These are phyloP conservation scores for Drosophila parabipectinata DNA, from an alignment of 1,140 invertebrate genomes.

Conservation along the genomic window DNA sequence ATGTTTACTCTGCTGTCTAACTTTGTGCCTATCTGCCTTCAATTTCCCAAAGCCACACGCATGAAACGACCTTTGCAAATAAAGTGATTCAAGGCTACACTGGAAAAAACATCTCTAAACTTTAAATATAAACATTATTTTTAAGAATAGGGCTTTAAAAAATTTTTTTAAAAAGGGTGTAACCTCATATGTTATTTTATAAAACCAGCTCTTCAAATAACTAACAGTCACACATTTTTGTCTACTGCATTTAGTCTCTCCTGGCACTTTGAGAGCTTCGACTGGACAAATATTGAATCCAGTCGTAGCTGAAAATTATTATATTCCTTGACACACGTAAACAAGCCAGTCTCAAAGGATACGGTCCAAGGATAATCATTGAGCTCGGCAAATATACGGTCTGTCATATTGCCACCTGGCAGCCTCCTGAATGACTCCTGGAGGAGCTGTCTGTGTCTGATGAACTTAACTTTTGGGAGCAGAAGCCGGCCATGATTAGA, in stretches of 20 bases:
- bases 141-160: no score
- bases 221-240: not conserved
- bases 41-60: slow-evolving; percentile 17
- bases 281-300: slow-evolving; percentile 32
- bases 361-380: slow-evolving; percentile 25
- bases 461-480: slow-evolving; percentile 15
- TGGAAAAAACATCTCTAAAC: not conserved
- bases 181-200: no score
- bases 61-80: slow-evolving; percentile 30
- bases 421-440: slow-evolving; percentile 5
- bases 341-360: slow-evolving; percentile 21
- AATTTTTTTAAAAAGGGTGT: no score
- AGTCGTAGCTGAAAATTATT: slow-evolving; percentile 23
- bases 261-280: slow-evolving; percentile 10
- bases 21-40: slow-evolving; percentile 32
- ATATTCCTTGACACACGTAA: slow-evolving; percentile 21
- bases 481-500: slow-evolving; percentile 29
- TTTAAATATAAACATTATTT: no score
- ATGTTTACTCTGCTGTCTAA: slow-evolving; percentile 70
- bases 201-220: no score
- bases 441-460: slow-evolving; percentile 17
- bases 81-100: slow-evolving; percentile 7
- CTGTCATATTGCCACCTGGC: slow-evolving; percentile 16
- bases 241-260: not conserved
- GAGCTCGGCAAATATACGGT: slow-evolving; percentile 23